Conservation (phyloP, 2,113 vertebrate genomes). For the Calyptommatus sinebrachiatus region DNA sequence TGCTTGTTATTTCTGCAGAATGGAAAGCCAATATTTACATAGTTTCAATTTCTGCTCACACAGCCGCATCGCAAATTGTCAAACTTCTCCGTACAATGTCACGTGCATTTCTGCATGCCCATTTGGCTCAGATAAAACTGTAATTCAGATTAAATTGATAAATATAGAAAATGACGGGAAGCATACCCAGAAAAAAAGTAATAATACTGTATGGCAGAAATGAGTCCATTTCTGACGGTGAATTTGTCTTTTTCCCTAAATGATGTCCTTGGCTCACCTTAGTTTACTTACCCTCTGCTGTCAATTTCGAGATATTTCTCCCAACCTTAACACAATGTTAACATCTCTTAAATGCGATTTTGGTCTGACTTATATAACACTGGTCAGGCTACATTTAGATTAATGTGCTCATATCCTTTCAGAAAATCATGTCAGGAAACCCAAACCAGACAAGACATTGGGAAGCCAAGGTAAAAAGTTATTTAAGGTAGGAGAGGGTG, state of each 20-base stretch:
- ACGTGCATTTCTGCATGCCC: neutral
- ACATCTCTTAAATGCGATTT: constrained; percentile 13
- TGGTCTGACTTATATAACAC: constrained; percentile 17
- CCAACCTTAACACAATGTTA: neutral
- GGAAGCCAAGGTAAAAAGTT: constrained; percentile 22
- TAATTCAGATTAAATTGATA: constrained; percentile 14
- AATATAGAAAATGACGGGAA: neutral
- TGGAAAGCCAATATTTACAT: neutral
- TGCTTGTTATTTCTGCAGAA: constrained; percentile 13
- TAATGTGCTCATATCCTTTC: neutral
- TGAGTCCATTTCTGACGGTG: neutral
- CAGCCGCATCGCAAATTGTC: neutral
- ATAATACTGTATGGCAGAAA: neutral
- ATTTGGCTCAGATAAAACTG: constrained; percentile 8
- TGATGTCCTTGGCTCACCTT: constrained; percentile 4
- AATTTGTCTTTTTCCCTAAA: neutral
- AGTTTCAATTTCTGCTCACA: neutral
- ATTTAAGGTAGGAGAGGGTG: constrained; percentile 2
- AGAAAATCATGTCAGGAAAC: constrained; percentile 20
- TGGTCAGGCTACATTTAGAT: constrained; percentile 23
- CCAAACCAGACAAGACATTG: constrained; percentile 26
- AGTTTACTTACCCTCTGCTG: neutral
- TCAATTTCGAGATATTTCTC: neutral
- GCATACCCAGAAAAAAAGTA: neutral
- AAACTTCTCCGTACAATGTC: neutral